phyloP scores from a whole-genome alignment of 2,888 invertebrate species.

The Cerceris rybyensis region DNA sequence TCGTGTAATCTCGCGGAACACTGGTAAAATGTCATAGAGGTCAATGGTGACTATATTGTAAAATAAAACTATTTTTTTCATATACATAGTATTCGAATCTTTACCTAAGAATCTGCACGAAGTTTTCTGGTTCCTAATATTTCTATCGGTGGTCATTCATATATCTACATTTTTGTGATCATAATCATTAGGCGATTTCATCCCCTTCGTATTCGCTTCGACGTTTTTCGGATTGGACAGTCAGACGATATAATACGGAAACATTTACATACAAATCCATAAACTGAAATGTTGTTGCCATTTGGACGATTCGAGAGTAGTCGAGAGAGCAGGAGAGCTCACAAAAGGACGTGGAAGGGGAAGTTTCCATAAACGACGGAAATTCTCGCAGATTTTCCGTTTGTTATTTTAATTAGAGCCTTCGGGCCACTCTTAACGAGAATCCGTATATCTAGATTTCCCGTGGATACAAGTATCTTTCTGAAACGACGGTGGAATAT shows the following conservation, averaged over 20 bases:
- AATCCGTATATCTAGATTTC: conserved; percentile 55
- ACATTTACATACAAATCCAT: conserved; percentile 75
- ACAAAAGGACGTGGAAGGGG: conserved; percentile 44
- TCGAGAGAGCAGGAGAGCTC: conserved; percentile 9
- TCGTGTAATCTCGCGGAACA: no score
- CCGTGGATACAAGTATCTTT: conserved; percentile 34
- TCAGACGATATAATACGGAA: conserved; percentile 72
- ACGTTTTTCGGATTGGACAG: neutral
- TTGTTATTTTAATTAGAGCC: conserved; percentile 80
- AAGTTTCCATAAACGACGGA: conserved; percentile 59
- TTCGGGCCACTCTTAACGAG: conserved; percentile 72
- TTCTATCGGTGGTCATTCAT: no score
- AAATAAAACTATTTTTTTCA: no score
- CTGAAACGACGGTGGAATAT: conserved; percentile 33
- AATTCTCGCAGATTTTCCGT: conserved; percentile 69
- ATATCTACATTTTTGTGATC: no score
- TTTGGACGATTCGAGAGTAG: conserved; percentile 6
- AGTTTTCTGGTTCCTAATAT: no score
- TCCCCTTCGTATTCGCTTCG: neutral
- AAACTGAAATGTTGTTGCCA: conserved; percentile 60
- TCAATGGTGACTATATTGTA: no score
- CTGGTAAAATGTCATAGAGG: no score
- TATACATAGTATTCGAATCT: no score
- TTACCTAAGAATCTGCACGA: no score
- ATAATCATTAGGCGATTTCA: neutral